Evolutionary conservation across 2,888 invertebrate species (phyloP), one percentile per base, ranked within the genome.

Genomic region (Amblyjoppa proteus): DNA sequence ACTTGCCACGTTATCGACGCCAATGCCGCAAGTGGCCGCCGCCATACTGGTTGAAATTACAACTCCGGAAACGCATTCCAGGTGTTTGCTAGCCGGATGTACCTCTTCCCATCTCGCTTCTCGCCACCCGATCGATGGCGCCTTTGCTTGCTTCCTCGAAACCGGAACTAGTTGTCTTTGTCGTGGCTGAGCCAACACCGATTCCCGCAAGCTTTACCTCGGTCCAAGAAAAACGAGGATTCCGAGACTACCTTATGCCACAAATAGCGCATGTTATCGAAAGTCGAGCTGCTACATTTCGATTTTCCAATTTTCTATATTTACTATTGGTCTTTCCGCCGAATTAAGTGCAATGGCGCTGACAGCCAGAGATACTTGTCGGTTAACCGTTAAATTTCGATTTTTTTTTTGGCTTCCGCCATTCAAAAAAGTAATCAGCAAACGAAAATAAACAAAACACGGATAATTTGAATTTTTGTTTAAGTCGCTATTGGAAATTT

Each of bases 1-100:
- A 84, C 84, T 85, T 84, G 83, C 88, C 81, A 74, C 87, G 87
- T 88, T 89, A 89, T 90, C 90, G 85, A 84, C 76, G 31, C 81
- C 69, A 84, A 78, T 51, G 73, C 69, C 68, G 69, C 70, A 74
- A 85, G 68, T 45, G 68, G 56, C 73, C 81, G 86, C 81, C 84
- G 79, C 66, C 73, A 68, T 71, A 87, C 81, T 77, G 83, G 88
- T 87, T 87, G 84, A 87, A 90, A 88, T 89, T 87, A 89, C 88
- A 88, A 86, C 71, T 83, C 81, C 80, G 86, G 83, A 87, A 90
- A 89, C 87, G 88, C 88, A 89, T 89, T 88, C 87, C 82, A 78
- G 70, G 66, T 88, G 88, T 88, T 90, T 88, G 81, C 85, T 31
- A 25, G 20, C 75, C 68, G 61, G 69, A 61, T 81, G 41, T 28